phyloP scores from a whole-genome alignment of 2,888 invertebrate species.

The Drosophila paramelanica region DNA sequence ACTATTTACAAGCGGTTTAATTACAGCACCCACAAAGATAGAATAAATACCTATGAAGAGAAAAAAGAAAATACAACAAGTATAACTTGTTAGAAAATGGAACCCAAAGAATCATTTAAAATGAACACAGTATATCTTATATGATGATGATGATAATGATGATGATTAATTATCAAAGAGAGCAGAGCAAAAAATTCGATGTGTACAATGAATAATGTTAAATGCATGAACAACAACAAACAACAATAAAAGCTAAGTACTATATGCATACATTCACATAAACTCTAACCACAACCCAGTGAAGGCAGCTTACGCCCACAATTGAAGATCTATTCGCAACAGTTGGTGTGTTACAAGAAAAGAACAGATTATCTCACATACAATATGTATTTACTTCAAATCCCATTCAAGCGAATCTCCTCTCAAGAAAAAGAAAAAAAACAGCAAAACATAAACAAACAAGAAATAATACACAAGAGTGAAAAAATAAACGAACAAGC shows the following conservation, averaged over 20 bases:
- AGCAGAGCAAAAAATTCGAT: slow-evolving; percentile 26
- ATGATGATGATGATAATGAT: slow-evolving; percentile 9
- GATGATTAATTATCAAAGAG: slow-evolving; percentile 17
- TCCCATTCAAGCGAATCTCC: slow-evolving; percentile 14
- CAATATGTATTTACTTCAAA: slow-evolving; percentile 39
- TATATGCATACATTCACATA: slow-evolving; percentile 7
- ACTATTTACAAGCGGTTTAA: slow-evolving; percentile 54
- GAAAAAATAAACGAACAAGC: slow-evolving; percentile 15
- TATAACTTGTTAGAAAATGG: slow-evolving; percentile 42
- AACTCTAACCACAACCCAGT: slow-evolving; percentile 27
- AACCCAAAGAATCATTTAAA: slow-evolving; percentile 57
- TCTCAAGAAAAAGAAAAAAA: slow-evolving; percentile 16
- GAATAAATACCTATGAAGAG: slow-evolving; percentile 3
- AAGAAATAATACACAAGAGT: slow-evolving; percentile 14
- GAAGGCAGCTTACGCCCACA: slow-evolving; percentile 11
- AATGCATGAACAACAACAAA: slow-evolving; percentile 45
- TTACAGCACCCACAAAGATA: slow-evolving; percentile 26
- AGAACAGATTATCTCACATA: slow-evolving; percentile 13
- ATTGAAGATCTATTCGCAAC: slow-evolving; percentile 19
- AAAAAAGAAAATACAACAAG: slow-evolving; percentile 23
- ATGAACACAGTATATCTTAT: slow-evolving; percentile 33
- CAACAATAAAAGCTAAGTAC: slow-evolving; percentile 35
- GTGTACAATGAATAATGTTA: slow-evolving; percentile 49
- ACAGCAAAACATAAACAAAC: slow-evolving; percentile 3
- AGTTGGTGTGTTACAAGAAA: slow-evolving; percentile 15